Base-by-base conservation (phyloP, 2,888 invertebrate species). In the Tigriopus californicus region DNA sequence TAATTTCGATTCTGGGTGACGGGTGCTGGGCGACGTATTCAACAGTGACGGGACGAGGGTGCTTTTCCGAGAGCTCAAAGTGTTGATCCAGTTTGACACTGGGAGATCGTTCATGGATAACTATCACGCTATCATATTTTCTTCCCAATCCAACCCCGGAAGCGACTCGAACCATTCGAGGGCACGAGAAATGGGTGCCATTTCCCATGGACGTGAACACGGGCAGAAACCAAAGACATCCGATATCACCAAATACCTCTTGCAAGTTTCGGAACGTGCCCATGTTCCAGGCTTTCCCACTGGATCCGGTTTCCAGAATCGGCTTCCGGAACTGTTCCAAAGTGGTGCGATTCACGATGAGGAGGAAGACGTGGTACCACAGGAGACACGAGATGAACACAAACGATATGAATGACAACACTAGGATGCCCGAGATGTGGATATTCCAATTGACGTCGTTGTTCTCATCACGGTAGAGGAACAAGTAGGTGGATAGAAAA, bases 351-450 rank as follows among this genome's bases (percentile, higher is more conserved):
- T 78, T 98, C 69, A 85, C 81, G 60, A 82, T 75, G 64, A 91
- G 86, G 69, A 98, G 80, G 73, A 88, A 97, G 72, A 90, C 82
- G 71, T 98, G 98, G 75, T 98, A 98, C 68, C 86, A 85, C 76
- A 97, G 91, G 64, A 98, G 79, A 61, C 92, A 92, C 62, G 87
- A 82, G 68, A 98, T 79, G 73, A 92, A 92, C 66, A 97, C 82
- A 65, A 86, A 90, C 76, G 98, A 97, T 94, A 98, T 95, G 60
- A 90, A 79, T 51, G 94, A 82, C 64, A 95, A 89, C 75, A 97
- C 94, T 76, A 97, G 94, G 62, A 97, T 79, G 74, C 98, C 94
- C 66, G 98, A 78, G 66, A 98, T 83, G 75, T 97, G 94, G 75
- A 95, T 92, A 66, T 82, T 79, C 54, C 85, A 86, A 61, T 66